Conservation (phyloP, 1,140 invertebrate genomes). For the Rhagoletis pomonella region DNA sequence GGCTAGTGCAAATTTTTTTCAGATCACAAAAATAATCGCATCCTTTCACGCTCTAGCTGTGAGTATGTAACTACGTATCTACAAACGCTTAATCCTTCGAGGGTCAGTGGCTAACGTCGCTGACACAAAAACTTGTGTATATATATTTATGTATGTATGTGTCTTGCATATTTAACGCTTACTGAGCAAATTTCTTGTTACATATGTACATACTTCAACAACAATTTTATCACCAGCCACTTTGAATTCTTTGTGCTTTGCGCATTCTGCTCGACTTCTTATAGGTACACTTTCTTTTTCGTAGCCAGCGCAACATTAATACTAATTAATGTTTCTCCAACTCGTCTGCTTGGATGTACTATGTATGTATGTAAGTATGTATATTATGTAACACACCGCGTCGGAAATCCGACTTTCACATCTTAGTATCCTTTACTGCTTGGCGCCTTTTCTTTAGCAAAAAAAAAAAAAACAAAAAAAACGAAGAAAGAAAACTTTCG, state of each 20-base stretch:
- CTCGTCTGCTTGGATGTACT: not conserved
- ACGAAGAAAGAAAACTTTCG: not conserved
- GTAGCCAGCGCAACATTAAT: slow-evolving; percentile 9
- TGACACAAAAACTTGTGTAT: not conserved
- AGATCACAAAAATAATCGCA: no score
- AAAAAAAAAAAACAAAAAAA: not conserved
- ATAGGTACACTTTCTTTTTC: not conserved
- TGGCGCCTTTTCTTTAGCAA: not conserved
- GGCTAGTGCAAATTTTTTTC: no score
- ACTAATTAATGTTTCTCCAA: slow-evolving; percentile 25
- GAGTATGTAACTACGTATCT: no score
- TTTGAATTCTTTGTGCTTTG: not conserved
- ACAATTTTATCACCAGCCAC: not conserved
- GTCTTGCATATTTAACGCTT: no score
- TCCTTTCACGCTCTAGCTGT: no score
- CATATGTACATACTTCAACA: not conserved
- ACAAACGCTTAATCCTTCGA: no score
- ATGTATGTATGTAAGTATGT: no score
- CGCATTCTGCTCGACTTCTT: not conserved
- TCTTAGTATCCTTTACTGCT: not conserved
- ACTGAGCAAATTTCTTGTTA: not conserved
- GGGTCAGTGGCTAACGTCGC: not conserved
- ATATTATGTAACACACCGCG: not conserved
- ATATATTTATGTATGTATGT: not conserved
- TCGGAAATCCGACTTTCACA: slow-evolving; percentile 39